Conservation (phyloP, 2,797 vertebrate genomes). For the Dryobates pubescens region DNA sequence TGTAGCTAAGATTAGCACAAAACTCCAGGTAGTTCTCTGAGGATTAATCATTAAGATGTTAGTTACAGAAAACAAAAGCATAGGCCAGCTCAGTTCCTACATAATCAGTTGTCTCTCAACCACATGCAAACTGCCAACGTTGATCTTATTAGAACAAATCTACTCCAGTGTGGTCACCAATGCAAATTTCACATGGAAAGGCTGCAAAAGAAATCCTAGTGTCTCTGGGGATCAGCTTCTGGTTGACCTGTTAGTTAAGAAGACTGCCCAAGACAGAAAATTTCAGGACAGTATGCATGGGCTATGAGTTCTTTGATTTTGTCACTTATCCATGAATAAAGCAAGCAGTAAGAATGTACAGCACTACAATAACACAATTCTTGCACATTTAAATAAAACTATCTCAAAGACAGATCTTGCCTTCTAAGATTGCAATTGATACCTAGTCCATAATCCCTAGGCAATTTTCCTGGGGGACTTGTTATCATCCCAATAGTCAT, state of each 20-base stretch:
- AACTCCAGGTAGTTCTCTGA: background rate
- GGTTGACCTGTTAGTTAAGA: background rate
- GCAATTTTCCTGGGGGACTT: background rate
- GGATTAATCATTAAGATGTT: background rate
- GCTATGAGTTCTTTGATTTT: slow-evolving; percentile 5
- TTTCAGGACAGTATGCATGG: background rate
- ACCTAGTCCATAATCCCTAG: background rate
- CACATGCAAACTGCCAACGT: background rate
- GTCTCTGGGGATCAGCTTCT: background rate
- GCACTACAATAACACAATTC: background rate
- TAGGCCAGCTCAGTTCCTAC: background rate
- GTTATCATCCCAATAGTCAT: background rate
- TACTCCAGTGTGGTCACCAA: background rate
- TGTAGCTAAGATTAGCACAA: background rate
- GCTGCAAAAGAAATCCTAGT: background rate
- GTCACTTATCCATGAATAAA: background rate
- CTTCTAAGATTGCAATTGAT: background rate
- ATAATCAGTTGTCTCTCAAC: background rate
- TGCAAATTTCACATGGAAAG: background rate
- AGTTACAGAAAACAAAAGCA: slow-evolving; percentile 6
- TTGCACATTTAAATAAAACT: background rate
- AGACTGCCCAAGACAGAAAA: background rate
- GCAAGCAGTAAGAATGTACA: background rate
- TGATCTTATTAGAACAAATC: background rate
- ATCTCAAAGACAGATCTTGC: background rate